Base-by-base conservation (phyloP, 2,888 invertebrate genomes). In the Prosopocoilus inquinatus region DNA sequence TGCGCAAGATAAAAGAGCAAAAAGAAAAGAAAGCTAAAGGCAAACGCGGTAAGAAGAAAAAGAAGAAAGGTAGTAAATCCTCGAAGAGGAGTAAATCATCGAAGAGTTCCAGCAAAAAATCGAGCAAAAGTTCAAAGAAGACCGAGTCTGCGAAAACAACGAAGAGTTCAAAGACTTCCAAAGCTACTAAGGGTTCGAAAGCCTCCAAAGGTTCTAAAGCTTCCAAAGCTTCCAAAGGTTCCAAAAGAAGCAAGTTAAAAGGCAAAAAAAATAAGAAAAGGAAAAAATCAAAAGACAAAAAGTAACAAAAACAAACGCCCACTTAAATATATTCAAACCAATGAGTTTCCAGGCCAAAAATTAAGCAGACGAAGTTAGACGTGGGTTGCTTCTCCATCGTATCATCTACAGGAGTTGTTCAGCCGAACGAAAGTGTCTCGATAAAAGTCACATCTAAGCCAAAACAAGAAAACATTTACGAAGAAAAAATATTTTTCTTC, bases 361-460 rank as follows among this genome's bases (percentile, higher is more conserved):
- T 39, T 2, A 71, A 70, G 63, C 57, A 53, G 3, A 67, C 67
- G 5, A 66, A 61, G 39, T 55, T 78, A 11, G 70, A 67, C 38
- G 57, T 74, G 16, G 77, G 75, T 1, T 67, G 74, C 3, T 80
- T 80, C 59, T 63, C 68, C 1, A 49, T 80, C 2, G 58, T 59
- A 1, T 73, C 78, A 28, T 68, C 70, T 1, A 69, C 66, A 11
- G 80, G 79, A 1, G 61, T 58, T 1, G 64, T 81, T 0, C 63
- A 72, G 8, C 69, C 77, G 1, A 67, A 70, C 4, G 62, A 75
- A 55, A 64, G 63, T 2, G 70, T 68, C 15, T 65, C 65, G 9
- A 64, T 81, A 16, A 58, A 66, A n/a, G 66, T 81, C 5, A 67
- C 67, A 13, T 76, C 77, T 51, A 67, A 60, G 32, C 75, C 79